Evolutionary conservation across 2,888 invertebrate species (phyloP).

Genomic region (Amphimallon solstitiale): DNA sequence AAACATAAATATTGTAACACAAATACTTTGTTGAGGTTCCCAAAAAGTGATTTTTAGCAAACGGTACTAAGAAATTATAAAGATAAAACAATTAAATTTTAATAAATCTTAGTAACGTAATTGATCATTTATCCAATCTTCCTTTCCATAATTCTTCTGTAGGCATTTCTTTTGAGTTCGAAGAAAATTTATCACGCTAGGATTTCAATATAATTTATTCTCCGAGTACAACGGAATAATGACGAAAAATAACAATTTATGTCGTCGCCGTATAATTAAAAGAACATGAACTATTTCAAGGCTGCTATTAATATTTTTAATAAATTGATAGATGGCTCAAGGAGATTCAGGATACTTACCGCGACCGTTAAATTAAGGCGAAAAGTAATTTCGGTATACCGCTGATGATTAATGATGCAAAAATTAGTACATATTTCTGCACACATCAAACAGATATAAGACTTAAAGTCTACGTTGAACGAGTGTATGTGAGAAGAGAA

Average conservation of each 20-base stretch:
- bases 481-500: neutral
- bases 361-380: conserved; percentile 6
- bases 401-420: conserved; percentile 25
- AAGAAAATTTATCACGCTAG: conserved; percentile 16
- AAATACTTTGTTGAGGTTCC: too few relatives aligned
- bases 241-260: conserved; percentile 27
- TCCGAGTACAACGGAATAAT: conserved; percentile 9
- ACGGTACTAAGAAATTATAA: neutral
- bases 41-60: too few relatives aligned
- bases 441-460: neutral
- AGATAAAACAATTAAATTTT: neutral
- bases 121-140: conserved; percentile 15
- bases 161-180: neutral
- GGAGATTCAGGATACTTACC: neutral
- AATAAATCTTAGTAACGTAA: neutral
- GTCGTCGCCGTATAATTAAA: conserved; percentile 29
- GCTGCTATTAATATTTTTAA: conserved; percentile 28
- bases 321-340: conserved; percentile 7
- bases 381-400: conserved; percentile 11
- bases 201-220: conserved; percentile 8
- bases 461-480: neutral
- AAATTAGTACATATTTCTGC: conserved; percentile 21
- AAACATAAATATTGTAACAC: too few relatives aligned
- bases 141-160: conserved; percentile 14
- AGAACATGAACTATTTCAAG: conserved; percentile 31